These are phyloP conservation scores for Brachionus paranguensis DNA, from an alignment of 1,140 invertebrate species.

Conservation along the genomic window DNA sequence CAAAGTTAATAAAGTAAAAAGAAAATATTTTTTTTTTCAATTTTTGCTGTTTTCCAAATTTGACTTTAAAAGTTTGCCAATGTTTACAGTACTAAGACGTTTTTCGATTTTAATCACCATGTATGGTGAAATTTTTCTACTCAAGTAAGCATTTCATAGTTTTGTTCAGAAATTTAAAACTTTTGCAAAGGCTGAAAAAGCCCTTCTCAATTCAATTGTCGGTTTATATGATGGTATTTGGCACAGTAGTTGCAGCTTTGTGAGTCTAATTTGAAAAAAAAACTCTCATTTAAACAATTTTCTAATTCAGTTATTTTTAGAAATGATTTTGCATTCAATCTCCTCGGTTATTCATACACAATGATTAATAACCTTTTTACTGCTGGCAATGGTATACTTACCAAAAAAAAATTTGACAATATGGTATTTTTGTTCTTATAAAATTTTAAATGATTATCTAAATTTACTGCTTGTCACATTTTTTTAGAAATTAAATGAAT, in stretches of 20 bases:
- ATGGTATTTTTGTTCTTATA: constrained; percentile 77
- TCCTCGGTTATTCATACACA: constrained; percentile 80
- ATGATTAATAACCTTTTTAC: constrained; percentile 79
- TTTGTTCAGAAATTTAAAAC: not conserved
- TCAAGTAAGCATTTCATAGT: constrained; percentile 60
- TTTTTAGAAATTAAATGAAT: not conserved
- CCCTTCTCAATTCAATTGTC: constrained; percentile 66
- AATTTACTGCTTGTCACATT: not conserved
- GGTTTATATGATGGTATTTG: constrained; percentile 91
- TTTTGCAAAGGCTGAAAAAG: constrained; percentile 53
- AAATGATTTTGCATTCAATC: constrained; percentile 85
- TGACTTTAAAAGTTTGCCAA: constrained; percentile 70
- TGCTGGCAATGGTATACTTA: constrained; percentile 89
- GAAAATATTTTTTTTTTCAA: not conserved
- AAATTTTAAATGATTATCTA: constrained; percentile 69
- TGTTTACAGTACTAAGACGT: constrained; percentile 91
- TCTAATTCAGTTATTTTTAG: constrained; percentile 43
- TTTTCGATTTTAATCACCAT: constrained; percentile 99
- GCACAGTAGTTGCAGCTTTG: constrained; percentile 66
- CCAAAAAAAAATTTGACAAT: constrained; percentile 91
- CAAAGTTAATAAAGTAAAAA: constrained; percentile 70
- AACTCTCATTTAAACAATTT: constrained; percentile 45
- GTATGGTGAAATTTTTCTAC: constrained; percentile 80
- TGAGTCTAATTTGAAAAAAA: constrained; percentile 44
- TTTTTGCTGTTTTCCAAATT: constrained; percentile 28